Evolutionary conservation across 2,113 vertebrate genomes (phyloP).

Genomic region (Trogon surrucura): DNA sequence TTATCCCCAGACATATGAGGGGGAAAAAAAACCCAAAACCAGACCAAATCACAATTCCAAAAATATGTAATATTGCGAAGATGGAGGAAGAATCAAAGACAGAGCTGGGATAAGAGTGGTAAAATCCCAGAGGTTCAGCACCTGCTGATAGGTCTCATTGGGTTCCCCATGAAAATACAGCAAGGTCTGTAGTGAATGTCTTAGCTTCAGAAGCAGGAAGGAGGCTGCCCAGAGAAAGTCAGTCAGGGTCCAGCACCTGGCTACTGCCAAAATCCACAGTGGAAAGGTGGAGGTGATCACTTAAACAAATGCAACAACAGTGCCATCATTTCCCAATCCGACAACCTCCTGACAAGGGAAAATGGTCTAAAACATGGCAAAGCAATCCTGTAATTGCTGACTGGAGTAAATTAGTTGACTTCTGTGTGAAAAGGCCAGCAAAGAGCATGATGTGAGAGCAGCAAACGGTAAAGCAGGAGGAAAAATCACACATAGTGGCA

Average conservation of each 20-base stretch:
- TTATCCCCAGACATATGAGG: background rate
- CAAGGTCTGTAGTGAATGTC: background rate
- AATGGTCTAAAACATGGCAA: background rate
- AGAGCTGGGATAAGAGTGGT: background rate
- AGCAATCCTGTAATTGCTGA: background rate
- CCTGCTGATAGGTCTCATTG: background rate
- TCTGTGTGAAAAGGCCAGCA: background rate
- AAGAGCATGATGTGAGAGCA: background rate
- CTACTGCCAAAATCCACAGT: background rate
- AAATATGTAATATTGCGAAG: background rate
- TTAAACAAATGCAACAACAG: background rate
- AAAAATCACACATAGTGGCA: background rate
- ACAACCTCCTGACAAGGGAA: background rate
- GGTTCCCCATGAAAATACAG: background rate
- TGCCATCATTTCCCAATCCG: background rate
- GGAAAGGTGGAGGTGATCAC: background rate
- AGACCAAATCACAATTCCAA: background rate
- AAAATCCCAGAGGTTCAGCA: background rate
- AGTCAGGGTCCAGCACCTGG: background rate
- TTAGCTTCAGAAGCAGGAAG: background rate
- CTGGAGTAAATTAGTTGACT: background rate
- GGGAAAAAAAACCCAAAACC: background rate
- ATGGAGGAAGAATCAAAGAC: background rate
- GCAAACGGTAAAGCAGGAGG: background rate
- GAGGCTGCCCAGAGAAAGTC: background rate